Evolutionary conservation across 2,888 invertebrate genomes (phyloP).

Genomic region (Peribatodes rhomboidaria): DNA sequence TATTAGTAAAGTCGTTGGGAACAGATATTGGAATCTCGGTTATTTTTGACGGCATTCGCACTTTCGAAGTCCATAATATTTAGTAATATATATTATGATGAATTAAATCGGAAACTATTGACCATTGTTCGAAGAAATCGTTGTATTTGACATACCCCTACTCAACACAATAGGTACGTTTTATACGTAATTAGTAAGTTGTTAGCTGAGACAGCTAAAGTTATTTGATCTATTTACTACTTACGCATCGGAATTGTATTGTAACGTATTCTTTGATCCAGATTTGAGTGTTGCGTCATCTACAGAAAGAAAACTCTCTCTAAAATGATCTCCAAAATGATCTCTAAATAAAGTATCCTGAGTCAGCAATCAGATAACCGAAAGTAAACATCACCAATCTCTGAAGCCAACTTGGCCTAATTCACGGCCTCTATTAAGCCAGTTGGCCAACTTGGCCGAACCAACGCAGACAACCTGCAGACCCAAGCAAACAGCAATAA

Average conservation of each 20-base stretch:
- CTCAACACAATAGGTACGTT: not conserved
- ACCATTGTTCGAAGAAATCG: not conserved
- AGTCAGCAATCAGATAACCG: constrained; percentile 16
- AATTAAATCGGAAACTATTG: too few relatives aligned
- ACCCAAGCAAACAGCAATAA: constrained; percentile 55
- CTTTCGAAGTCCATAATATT: too few relatives aligned
- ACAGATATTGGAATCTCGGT: too few relatives aligned
- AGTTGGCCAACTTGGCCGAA: constrained; percentile 14
- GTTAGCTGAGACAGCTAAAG: constrained; percentile 2
- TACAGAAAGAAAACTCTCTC: too few relatives aligned
- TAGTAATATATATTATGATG: too few relatives aligned
- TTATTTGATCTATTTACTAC: constrained; percentile 5
- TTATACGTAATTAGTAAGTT: constrained; percentile 14
- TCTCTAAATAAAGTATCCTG: not conserved
- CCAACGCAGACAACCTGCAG: constrained; percentile 28
- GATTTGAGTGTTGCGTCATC: not conserved
- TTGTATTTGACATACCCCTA: not conserved
- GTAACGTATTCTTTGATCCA: not conserved
- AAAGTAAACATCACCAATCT: constrained; percentile 21
- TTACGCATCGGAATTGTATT: not conserved
- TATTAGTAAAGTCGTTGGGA: too few relatives aligned
- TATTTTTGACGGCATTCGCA: too few relatives aligned
- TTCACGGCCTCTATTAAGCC: constrained; percentile 17
- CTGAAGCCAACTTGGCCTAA: constrained; percentile 17
- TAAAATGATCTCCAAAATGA: not conserved